Percentiles rank a stretch among this genome's conserved stretches.
Evolutionary conservation across 1,140 invertebrate species (phyloP).

Genomic region (Elymnias hypermnestra): DNA sequence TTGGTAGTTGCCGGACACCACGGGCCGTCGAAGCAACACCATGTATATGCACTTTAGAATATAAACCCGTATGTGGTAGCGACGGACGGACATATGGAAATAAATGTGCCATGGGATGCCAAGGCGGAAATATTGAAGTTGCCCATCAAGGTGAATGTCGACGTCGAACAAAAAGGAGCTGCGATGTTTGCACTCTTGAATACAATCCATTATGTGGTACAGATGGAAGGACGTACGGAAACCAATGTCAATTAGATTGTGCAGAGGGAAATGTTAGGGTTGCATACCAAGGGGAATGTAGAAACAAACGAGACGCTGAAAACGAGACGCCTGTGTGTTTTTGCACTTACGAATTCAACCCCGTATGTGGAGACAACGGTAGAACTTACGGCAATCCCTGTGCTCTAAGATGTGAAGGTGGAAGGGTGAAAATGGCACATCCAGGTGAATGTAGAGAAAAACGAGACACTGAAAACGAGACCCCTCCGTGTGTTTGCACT

Average conservation of each 20-base stretch:
- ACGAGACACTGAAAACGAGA: background rate
- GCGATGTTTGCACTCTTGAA: conserved; percentile 10
- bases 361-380: conserved; percentile 27
- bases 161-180: too few species aligned
- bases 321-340: too few species aligned
- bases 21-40: background rate
- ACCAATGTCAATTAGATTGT: too few species aligned
- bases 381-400: conserved; percentile 24
- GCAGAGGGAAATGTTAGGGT: background rate
- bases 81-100: conserved; percentile 27
- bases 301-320: background rate
- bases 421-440: background rate
- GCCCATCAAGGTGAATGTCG: conserved; percentile 13
- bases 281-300: conserved; percentile 7
- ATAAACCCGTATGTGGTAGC: conserved; percentile 23
- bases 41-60: conserved; percentile 22
- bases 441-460: background rate
- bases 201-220: too few species aligned
- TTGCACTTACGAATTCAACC: conserved; percentile 8
- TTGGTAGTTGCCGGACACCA: too few species aligned
- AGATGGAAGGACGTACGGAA: too few species aligned
- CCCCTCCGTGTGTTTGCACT: conserved; percentile 7
- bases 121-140: conserved; percentile 1
- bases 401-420: conserved; percentile 12
- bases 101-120: conserved; percentile 20